These are phyloP conservation scores for Sebastes aleutianus DNA, from an alignment of 2,797 vertebrate species.

Conservation along the genomic window DNA sequence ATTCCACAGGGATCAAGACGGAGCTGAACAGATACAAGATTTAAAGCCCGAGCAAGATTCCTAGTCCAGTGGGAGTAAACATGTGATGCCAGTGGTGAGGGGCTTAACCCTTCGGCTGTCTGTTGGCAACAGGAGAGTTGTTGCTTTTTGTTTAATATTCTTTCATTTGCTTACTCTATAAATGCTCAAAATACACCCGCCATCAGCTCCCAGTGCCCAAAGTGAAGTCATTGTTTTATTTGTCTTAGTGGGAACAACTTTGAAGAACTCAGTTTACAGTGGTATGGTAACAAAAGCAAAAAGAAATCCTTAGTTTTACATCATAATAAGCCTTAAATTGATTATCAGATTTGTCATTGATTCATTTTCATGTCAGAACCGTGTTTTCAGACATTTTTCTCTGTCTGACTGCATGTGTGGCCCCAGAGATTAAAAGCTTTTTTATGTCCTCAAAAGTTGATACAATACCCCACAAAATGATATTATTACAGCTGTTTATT, in stretches of 20 bases:
- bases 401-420: neutral
- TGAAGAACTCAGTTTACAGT: neutral
- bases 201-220: neutral
- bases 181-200: neutral
- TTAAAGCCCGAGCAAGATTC: constrained; percentile 15
- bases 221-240: neutral
- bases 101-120: neutral
- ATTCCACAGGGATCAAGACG: neutral
- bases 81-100: neutral
- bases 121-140: neutral
- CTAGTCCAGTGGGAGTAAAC: neutral
- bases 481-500: constrained; percentile 16
- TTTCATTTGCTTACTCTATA: neutral
- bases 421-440: neutral
- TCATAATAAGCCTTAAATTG: neutral
- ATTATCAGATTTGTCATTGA: neutral
- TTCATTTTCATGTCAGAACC: neutral
- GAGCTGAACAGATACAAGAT: constrained; percentile 10
- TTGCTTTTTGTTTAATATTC: neutral
- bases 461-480: neutral
- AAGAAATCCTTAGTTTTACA: neutral
- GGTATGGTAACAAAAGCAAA: neutral
- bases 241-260: neutral
- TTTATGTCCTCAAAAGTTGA: neutral
- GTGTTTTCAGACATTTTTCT: neutral